These are phyloP conservation scores for Ooceraea biroi DNA, from an alignment of 1,140 invertebrate species.

Conservation along the genomic window DNA sequence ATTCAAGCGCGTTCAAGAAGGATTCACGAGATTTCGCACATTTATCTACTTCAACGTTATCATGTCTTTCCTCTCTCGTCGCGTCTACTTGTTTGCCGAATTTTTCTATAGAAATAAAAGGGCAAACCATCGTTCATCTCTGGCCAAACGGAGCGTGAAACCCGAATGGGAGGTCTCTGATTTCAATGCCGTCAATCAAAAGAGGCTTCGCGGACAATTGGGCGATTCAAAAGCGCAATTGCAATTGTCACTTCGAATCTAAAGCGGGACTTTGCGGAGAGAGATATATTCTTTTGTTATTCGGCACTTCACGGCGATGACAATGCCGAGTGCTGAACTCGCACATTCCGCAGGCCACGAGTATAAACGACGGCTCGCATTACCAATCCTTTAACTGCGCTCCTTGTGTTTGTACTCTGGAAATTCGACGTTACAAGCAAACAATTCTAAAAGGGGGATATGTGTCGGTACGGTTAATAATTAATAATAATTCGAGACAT, in stretches of 20 bases:
- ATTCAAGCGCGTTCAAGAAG: neutral
- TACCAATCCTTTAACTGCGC: neutral
- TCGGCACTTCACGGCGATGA: slow-evolving; percentile 27
- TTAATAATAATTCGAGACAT: slow-evolving; percentile 24
- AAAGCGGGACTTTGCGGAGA: neutral
- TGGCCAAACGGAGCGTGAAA: neutral
- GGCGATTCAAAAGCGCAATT: neutral
- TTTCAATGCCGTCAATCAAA: no score
- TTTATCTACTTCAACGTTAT: neutral
- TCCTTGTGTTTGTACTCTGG: neutral
- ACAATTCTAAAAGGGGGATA: neutral
- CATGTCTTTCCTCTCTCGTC: neutral
- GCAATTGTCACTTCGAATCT: neutral
- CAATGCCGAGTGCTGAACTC: slow-evolving; percentile 11
- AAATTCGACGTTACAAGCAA: neutral
- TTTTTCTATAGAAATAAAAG: neutral
- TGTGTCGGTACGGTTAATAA: slow-evolving; percentile 16
- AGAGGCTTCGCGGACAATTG: neutral
- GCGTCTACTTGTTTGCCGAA: neutral
- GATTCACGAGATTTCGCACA: neutral
- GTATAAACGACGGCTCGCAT: slow-evolving; percentile 17
- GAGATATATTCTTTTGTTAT: slow-evolving; percentile 26
- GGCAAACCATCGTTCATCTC: neutral
- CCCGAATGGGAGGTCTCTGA: neutral
- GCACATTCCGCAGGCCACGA: slow-evolving; percentile 17